Evolutionary conservation across 2,797 vertebrate species (phyloP).

Genomic region (Erethizon dorsatum): DNA sequence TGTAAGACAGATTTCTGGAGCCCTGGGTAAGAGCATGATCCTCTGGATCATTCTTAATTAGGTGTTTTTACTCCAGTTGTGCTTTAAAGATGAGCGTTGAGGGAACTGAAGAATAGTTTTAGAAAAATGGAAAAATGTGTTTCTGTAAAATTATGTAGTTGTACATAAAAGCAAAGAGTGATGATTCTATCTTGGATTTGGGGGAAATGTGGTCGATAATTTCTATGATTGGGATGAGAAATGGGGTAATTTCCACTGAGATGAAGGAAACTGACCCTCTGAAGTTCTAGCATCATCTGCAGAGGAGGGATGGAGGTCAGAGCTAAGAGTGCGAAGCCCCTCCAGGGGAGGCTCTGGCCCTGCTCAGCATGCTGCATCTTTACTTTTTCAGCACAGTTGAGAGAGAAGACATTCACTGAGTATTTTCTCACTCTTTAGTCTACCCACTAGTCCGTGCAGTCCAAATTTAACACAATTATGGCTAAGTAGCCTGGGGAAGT

Average conservation of each 20-base stretch:
- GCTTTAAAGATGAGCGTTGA: neutral
- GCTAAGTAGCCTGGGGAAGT: neutral
- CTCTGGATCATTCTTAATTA: neutral
- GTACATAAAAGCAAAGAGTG: neutral
- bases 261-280: neutral
- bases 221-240: neutral
- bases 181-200: neutral
- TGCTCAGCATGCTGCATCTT: neutral
- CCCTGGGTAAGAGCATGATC: neutral
- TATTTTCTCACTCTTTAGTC: neutral
- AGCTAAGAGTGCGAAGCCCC: neutral
- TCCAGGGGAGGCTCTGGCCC: neutral
- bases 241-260: neutral
- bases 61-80: neutral
- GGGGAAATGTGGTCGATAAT: neutral
- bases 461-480: neutral
- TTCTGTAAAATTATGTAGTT: neutral
- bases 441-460: neutral
- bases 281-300: neutral
- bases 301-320: neutral
- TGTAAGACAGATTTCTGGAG: conserved; percentile 50
- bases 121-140: neutral
- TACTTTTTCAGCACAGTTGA: neutral
- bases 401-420: neutral
- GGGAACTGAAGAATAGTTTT: conserved; percentile 15